These are phyloP conservation scores for Prunella fulvescens DNA, from an alignment of 2,113 vertebrate species.

Conservation along the genomic window DNA sequence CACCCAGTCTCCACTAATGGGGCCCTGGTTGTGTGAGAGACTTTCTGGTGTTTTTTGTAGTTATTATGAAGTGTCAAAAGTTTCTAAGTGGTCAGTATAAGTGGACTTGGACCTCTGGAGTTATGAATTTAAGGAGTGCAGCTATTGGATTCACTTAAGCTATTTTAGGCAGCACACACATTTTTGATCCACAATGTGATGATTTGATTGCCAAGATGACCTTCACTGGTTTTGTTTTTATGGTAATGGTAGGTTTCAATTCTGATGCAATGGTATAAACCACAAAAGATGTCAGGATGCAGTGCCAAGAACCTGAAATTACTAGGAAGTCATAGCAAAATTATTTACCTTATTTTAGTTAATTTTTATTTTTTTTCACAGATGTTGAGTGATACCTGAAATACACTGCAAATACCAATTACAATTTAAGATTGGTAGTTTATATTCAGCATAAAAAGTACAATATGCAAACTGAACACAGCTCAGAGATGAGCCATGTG, in stretches of 20 bases:
- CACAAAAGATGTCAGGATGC: neutral
- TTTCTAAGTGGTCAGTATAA: neutral
- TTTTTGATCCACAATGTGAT: neutral
- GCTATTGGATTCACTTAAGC: neutral
- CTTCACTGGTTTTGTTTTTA: neutral
- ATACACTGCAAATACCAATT: neutral
- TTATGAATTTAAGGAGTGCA: neutral
- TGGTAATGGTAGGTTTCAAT: neutral
- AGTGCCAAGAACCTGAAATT: neutral
- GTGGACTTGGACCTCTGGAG: neutral
- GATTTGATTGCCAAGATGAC: neutral
- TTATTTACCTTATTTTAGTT: neutral
- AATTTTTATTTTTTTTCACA: neutral
- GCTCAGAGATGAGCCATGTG: neutral
- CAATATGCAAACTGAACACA: neutral
- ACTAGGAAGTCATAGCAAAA: neutral
- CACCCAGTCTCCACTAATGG: rapidly evolving
- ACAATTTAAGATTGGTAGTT: neutral
- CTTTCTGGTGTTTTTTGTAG: neutral
- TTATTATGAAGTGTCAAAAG: neutral
- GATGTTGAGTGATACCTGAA: neutral
- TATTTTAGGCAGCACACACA: neutral
- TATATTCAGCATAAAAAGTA: neutral
- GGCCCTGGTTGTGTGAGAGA: neutral
- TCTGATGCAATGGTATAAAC: neutral